phyloP scores from a whole-genome alignment of 2,113 vertebrate species.

The Microcebus griseorufus region DNA sequence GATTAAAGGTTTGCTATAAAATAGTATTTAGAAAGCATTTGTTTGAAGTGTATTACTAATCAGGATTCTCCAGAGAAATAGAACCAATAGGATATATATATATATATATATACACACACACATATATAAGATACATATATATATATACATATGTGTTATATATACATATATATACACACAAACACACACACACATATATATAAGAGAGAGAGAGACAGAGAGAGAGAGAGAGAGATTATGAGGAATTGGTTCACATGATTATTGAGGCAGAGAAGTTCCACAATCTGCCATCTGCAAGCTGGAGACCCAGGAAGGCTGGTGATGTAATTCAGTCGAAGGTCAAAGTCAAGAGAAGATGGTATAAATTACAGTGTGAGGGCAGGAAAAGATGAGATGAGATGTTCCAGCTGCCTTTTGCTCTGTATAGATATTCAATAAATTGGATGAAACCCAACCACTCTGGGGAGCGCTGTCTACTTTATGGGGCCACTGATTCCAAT shows the following conservation, averaged over 20 bases:
- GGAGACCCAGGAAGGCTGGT: no score
- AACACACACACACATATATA: no score
- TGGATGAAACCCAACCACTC: rapidly evolving
- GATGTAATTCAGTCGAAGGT: not conserved
- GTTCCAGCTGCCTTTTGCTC: not conserved
- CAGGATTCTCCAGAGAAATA: not conserved
- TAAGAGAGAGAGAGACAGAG: not conserved
- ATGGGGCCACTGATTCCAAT: not conserved
- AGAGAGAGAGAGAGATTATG: not conserved
- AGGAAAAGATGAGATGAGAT: not conserved
- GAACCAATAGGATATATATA: no score
- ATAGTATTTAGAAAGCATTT: not conserved
- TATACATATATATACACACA: no score
- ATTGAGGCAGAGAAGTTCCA: not conserved
- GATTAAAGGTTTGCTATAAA: not conserved
- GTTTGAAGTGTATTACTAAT: not conserved
- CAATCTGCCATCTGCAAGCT: not conserved
- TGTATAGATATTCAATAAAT: not conserved
- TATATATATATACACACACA: no score
- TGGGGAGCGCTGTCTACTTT: rapidly evolving
- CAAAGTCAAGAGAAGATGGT: not conserved
- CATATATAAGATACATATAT: no score
- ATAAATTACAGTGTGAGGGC: no score
- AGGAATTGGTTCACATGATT: not conserved
- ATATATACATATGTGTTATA: no score